Evolutionary conservation across 2,797 vertebrate genomes (phyloP).

Genomic region (Picus viridis): DNA sequence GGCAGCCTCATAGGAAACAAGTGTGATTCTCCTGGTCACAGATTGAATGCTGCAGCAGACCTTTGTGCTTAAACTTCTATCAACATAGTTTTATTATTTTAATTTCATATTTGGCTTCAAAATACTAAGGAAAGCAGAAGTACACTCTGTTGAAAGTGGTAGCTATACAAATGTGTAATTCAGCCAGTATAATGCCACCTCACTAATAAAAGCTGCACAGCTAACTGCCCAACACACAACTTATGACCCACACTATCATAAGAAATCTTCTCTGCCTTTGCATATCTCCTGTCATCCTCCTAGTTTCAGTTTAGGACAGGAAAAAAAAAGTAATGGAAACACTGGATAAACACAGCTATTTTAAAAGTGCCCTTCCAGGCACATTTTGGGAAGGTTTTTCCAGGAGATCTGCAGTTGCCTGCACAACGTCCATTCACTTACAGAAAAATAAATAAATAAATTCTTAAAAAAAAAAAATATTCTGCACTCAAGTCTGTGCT

Average conservation of each 20-base stretch:
- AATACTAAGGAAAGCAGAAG: background rate
- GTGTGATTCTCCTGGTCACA: background rate
- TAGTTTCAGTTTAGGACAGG: background rate
- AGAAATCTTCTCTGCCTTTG: background rate
- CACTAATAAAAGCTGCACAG: background rate
- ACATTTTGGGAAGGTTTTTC: background rate
- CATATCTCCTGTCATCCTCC: background rate
- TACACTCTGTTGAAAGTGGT: background rate
- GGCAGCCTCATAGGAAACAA: background rate
- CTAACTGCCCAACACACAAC: background rate
- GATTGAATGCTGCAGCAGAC: background rate
- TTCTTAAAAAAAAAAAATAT: background rate
- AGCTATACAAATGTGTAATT: background rate
- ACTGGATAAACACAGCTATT: background rate
- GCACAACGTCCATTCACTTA: background rate
- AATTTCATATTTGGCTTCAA: background rate
- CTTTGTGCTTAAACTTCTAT: background rate
- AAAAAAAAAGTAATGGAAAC: background rate
- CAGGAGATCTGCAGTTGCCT: background rate
- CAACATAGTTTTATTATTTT: background rate
- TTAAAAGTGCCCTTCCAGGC: background rate
- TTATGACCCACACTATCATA: background rate
- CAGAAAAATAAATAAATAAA: too few species aligned
- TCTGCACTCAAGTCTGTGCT: background rate
- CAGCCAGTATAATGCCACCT: background rate